Evolutionary conservation across 2,888 invertebrate genomes (phyloP).

Genomic region (Drosophila percnosoma): DNA sequence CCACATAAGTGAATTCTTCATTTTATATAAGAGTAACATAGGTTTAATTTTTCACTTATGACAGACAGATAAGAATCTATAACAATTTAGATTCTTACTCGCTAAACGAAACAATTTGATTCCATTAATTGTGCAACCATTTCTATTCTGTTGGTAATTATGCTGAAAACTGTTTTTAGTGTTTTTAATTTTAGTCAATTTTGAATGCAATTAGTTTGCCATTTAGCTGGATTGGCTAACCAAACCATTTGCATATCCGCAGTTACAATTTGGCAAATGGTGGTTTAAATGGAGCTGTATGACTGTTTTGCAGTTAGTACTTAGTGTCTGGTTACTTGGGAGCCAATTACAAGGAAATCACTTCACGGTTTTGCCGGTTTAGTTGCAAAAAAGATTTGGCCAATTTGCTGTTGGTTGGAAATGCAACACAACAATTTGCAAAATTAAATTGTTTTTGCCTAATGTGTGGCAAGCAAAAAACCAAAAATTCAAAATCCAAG

Average conservation of each 20-base stretch:
- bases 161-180: slow-evolving; percentile 35
- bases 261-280: slow-evolving; percentile 59
- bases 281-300: slow-evolving; percentile 25
- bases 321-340: slow-evolving; percentile 11
- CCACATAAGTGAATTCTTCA: background rate
- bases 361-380: slow-evolving; percentile 14
- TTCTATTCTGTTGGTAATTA: slow-evolving; percentile 28
- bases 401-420: slow-evolving; percentile 26
- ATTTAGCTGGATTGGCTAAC: slow-evolving; percentile 33
- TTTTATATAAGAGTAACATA: background rate
- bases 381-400: slow-evolving; percentile 49
- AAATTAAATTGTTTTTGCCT: slow-evolving; percentile 70
- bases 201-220: slow-evolving; percentile 53
- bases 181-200: slow-evolving; percentile 25
- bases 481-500: slow-evolving; percentile 37
- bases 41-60: background rate
- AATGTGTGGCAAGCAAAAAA: slow-evolving; percentile 36
- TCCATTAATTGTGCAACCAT: background rate
- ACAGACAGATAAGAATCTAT: background rate
- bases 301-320: slow-evolving; percentile 27
- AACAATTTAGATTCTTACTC: background rate
- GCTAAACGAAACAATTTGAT: slow-evolving; percentile 3
- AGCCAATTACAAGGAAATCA: slow-evolving; percentile 65
- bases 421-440: slow-evolving; percentile 70
- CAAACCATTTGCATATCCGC: slow-evolving; percentile 50